Conservation (phyloP, 2,113 vertebrate species). For the Trichechus manatus region DNA sequence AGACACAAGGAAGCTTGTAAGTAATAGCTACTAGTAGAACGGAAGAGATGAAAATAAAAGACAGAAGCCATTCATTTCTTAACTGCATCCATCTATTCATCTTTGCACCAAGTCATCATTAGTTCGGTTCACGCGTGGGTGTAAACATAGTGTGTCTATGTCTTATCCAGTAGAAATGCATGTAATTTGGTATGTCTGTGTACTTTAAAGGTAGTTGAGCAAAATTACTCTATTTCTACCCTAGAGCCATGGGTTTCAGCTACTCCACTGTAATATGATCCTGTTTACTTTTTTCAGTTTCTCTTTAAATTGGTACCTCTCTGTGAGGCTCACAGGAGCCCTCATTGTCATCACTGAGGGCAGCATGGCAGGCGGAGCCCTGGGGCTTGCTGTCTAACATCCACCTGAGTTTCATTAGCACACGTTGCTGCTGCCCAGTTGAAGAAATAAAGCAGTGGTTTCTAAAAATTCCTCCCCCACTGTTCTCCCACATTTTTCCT, state of each 20-base stretch:
- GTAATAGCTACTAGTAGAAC: not conserved
- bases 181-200: constrained; percentile 49
- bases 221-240: constrained; percentile 50
- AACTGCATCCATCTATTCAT: constrained; percentile 15
- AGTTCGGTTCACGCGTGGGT: constrained; percentile 11
- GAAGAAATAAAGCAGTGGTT: constrained; percentile 67
- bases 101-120: constrained; percentile 36
- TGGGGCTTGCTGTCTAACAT: not conserved
- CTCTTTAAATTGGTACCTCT: constrained; percentile 75
- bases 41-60: constrained; percentile 15
- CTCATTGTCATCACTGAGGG: not conserved
- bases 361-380: not conserved
- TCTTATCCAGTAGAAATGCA: constrained; percentile 48
- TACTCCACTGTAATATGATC: constrained; percentile 68
- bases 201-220: constrained; percentile 47
- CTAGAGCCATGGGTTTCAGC: constrained; percentile 61
- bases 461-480: constrained; percentile 33
- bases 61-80: constrained; percentile 61
- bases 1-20: constrained; percentile 17
- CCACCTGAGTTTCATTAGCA: constrained; percentile 79
- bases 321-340: constrained; percentile 52
- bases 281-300: constrained; percentile 57
- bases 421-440: constrained; percentile 29
- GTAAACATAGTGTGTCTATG: not conserved
- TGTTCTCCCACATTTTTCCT: constrained; percentile 42